These are phyloP conservation scores for Bagarius yarrelli DNA, from an alignment of 2,113 vertebrate species.

Conservation along the genomic window DNA sequence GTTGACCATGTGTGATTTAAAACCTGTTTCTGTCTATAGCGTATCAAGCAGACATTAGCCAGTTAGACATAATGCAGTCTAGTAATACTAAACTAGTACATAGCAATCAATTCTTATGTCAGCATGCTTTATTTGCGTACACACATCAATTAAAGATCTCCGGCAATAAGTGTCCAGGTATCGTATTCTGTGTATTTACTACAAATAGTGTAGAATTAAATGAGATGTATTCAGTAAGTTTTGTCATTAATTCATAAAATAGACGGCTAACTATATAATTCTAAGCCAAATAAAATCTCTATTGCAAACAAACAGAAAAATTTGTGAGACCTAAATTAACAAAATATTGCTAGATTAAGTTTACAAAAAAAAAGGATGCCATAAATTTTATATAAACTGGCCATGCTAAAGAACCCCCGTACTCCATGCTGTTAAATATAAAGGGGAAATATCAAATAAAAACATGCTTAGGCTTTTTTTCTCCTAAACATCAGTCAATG, in stretches of 20 bases:
- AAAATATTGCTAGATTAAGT: constrained; percentile 40
- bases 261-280: constrained; percentile 23
- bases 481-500: constrained; percentile 39
- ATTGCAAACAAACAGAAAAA: constrained; percentile 39
- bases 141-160: too few species aligned
- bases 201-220: background rate
- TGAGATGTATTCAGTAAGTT: constrained; percentile 1
- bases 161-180: background rate
- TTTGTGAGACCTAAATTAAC: constrained; percentile 16
- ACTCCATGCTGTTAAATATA: constrained; percentile 23
- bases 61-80: too few species aligned
- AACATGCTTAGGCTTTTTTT: constrained; percentile 21
- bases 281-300: constrained; percentile 30
- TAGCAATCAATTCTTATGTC: background rate
- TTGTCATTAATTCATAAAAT: constrained; percentile 33
- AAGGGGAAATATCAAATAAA: background rate
- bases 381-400: constrained; percentile 31
- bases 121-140: too few species aligned
- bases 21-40: too few species aligned
- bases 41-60: too few species aligned
- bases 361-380: constrained; percentile 42
- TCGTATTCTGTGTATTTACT: background rate
- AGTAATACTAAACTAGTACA: background rate
- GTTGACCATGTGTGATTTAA: background rate
- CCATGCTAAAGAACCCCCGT: constrained; percentile 34